These are phyloP conservation scores for Atrina japonica DNA, from an alignment of 2,888 invertebrate genomes.

Conservation along the genomic window DNA sequence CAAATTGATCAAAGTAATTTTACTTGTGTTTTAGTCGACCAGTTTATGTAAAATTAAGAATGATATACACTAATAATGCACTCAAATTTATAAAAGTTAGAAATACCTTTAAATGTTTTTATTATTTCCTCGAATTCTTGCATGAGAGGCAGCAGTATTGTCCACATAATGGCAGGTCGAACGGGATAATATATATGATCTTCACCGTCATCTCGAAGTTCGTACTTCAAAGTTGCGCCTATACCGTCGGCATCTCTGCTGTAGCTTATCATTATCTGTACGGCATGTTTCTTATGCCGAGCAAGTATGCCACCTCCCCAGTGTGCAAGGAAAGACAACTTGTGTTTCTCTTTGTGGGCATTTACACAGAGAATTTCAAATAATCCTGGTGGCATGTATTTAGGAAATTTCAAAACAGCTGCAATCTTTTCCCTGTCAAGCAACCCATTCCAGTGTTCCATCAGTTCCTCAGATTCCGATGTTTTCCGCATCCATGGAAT, in stretches of 20 bases:
- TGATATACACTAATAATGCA: too few relatives aligned
- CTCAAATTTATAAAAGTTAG: too few relatives aligned
- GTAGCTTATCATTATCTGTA: constrained; percentile 45
- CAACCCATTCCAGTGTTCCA: constrained; percentile 57
- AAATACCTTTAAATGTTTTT: constrained; percentile 69
- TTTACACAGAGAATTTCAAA: constrained; percentile 73
- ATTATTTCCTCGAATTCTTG: constrained; percentile 74
- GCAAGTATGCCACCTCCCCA: constrained; percentile 75
- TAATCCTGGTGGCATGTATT: constrained; percentile 76
- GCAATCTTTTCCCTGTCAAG: constrained; percentile 57
- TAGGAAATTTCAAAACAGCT: constrained; percentile 69
- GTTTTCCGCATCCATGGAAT: constrained; percentile 72
- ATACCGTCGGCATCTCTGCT: constrained; percentile 34
- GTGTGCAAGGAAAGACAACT: constrained; percentile 67
- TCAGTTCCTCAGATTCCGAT: constrained; percentile 60
- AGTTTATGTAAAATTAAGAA: too few relatives aligned
- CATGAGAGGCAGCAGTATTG: constrained; percentile 71
- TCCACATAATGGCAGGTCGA: constrained; percentile 69
- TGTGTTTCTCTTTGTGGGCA: constrained; percentile 58
- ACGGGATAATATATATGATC: constrained; percentile 58
- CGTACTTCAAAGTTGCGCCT: constrained; percentile 58
- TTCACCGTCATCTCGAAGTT: constrained; percentile 63
- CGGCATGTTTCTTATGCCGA: constrained; percentile 56
- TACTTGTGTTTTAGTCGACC: too few relatives aligned
- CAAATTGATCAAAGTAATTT: too few relatives aligned